Conservation (phyloP, 2,888 invertebrate species). For the Perizoma affinitatum region DNA sequence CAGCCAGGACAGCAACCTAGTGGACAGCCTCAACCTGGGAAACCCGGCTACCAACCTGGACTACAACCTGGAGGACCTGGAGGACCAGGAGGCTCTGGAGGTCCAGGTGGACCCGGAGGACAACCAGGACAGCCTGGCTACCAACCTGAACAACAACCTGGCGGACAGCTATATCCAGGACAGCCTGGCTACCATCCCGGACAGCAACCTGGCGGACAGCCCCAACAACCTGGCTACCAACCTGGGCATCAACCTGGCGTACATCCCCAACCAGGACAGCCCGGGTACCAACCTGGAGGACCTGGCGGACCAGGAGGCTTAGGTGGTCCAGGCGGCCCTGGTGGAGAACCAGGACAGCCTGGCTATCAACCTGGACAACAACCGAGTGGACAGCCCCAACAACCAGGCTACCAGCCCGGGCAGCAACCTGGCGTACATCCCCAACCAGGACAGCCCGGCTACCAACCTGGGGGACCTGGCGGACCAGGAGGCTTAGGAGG, state of each 20-base stretch:
- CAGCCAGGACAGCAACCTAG: conserved; percentile 25
- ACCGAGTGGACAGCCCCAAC: conserved; percentile 29
- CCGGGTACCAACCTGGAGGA: conserved; percentile 35
- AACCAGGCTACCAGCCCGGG: conserved; percentile 33
- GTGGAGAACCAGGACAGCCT: conserved; percentile 38
- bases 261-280: not conserved
- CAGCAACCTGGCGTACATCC: conserved; percentile 23
- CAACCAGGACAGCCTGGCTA: conserved; percentile 35
- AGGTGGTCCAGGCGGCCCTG: conserved; percentile 45
- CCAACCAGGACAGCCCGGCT: conserved; percentile 25
- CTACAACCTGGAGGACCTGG: conserved; percentile 31
- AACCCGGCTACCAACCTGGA: conserved; percentile 9
- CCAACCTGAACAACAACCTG: conserved; percentile 35
- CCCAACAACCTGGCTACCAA: conserved; percentile 35
- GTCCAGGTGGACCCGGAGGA: conserved; percentile 44
- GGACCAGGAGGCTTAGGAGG: too few relatives aligned
- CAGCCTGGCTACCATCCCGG: conserved; percentile 31
- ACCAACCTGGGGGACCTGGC: conserved; percentile 40
- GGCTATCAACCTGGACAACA: conserved; percentile 39
- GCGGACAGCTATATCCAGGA: conserved; percentile 23
- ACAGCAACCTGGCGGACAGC: conserved; percentile 39
- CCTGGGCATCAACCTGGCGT: conserved; percentile 40
- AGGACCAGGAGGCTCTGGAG: conserved; percentile 32
- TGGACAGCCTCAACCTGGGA: conserved; percentile 29
- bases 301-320: conserved; percentile 49